phyloP scores from a whole-genome alignment of 2,797 vertebrate genomes.

The Lutjanus argentimaculatus region DNA sequence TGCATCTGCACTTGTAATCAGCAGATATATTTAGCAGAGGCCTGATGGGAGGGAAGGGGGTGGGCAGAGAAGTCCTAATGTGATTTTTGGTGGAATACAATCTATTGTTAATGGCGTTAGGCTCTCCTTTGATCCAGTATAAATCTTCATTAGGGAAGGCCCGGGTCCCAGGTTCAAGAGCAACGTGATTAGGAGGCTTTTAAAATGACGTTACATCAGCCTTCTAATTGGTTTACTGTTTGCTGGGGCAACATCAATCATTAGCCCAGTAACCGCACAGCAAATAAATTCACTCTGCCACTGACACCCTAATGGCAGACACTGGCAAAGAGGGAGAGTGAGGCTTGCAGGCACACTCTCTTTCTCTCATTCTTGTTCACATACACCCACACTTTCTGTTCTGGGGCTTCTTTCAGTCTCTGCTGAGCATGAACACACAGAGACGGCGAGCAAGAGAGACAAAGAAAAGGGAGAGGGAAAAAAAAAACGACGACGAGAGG shows the following conservation, averaged over 20 bases:
- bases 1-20: slow-evolving; percentile 85
- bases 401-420: slow-evolving; percentile 75
- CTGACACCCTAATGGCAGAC: slow-evolving; percentile 94
- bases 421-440: slow-evolving; percentile 69
- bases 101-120: slow-evolving; percentile 98
- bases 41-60: slow-evolving; percentile 79
- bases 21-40: slow-evolving; percentile 88
- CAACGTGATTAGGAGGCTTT: slow-evolving; percentile 99
- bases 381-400: slow-evolving; percentile 81
- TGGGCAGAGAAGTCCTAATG: slow-evolving; percentile 86
- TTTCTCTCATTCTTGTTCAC: slow-evolving; percentile 76
- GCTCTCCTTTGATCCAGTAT: slow-evolving; percentile 97
- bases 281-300: slow-evolving; percentile 98
- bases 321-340: slow-evolving; percentile 80
- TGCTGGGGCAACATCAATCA: slow-evolving; percentile 98
- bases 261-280: slow-evolving; percentile 93
- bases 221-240: slow-evolving; percentile 99
- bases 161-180: slow-evolving; percentile 95
- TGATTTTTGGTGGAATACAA: slow-evolving; percentile 93
- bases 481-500: slow-evolving; percentile 38
- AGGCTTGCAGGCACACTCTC: slow-evolving; percentile 72
- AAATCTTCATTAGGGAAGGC: slow-evolving; percentile 99
- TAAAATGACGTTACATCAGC: slow-evolving; percentile 99
- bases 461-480: slow-evolving; percentile 14
- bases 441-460: slow-evolving; percentile 52